A percentile compares a stretch with the other conserved stretches of the same genome.
These are phyloP conservation scores for Apogon hyalosoma DNA, from an alignment of 2,797 vertebrate species.

Conservation along the genomic window DNA sequence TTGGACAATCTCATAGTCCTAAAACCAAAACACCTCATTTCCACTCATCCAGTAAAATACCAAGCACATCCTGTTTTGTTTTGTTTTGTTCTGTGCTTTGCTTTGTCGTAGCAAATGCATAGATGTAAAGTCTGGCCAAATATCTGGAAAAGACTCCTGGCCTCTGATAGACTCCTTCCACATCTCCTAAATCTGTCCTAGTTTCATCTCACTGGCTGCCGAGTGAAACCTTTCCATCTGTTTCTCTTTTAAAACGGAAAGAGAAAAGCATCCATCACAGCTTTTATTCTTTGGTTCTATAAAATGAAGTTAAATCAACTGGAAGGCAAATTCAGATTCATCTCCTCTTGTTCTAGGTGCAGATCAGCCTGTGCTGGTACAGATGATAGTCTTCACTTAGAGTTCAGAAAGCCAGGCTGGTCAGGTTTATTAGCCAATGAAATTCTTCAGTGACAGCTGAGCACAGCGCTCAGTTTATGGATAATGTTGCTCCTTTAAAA, in stretches of 20 bases:
- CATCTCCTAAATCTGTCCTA: slow-evolving; percentile 26
- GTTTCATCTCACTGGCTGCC: slow-evolving; percentile 5
- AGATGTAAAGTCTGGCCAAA: neutral
- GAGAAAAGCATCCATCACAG: slow-evolving; percentile 26
- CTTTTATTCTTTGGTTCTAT: neutral
- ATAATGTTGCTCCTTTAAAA: neutral
- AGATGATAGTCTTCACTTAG: slow-evolving; percentile 15
- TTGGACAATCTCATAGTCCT: too few relatives aligned
- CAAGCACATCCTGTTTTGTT: too few relatives aligned
- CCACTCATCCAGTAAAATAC: too few relatives aligned
- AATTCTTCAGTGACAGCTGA: slow-evolving; percentile 1
- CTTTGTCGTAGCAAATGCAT: too few relatives aligned
- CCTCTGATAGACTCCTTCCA: neutral
- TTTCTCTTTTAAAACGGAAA: slow-evolving; percentile 31
- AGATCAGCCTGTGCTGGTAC: neutral
- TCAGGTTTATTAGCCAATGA: slow-evolving; percentile 25
- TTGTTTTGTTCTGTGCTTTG: too few relatives aligned
- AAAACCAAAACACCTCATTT: too few relatives aligned
- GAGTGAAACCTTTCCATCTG: slow-evolving; percentile 27
- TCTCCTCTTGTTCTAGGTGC: neutral
- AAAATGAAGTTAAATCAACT: neutral
- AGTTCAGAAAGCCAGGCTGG: neutral
- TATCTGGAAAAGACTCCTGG: slow-evolving; percentile 21
- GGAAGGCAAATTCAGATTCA: neutral
- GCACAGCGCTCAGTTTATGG: neutral